Conservation (phyloP, 1,140 invertebrate genomes). For the Cydia pomonella region DNA sequence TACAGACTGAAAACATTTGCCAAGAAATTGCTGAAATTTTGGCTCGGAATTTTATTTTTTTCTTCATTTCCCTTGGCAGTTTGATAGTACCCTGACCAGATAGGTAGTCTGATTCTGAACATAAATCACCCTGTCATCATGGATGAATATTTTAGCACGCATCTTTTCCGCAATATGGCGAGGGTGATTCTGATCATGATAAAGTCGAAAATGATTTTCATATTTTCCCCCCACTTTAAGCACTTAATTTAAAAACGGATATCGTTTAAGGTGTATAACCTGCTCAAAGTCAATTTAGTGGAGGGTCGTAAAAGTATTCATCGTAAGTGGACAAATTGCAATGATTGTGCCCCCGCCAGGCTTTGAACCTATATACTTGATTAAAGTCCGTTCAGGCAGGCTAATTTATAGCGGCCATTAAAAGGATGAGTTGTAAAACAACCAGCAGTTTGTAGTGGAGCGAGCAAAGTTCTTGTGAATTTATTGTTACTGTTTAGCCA, state of each 20-base stretch:
- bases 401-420: constrained; percentile 40
- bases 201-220: not conserved
- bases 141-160: constrained; percentile 17
- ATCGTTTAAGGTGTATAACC: no score
- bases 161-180: constrained; percentile 3
- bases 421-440: constrained; percentile 54
- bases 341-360: constrained; percentile 24
- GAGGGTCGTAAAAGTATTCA: constrained; percentile 12
- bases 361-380: constrained; percentile 32
- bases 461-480: constrained; percentile 54
- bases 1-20: constrained; percentile 17
- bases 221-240: not conserved
- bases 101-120: not conserved
- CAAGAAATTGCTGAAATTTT: not conserved
- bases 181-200: not conserved
- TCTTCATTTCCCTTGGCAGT: not conserved
- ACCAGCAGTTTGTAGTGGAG: constrained; percentile 40
- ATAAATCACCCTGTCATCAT: constrained; percentile 14
- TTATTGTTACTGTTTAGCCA: constrained; percentile 65
- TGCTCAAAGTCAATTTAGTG: not conserved
- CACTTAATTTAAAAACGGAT: not conserved
- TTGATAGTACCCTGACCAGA: constrained; percentile 13
- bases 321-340: constrained; percentile 20
- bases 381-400: constrained; percentile 24
- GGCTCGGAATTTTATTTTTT: constrained; percentile 1